Percentiles rank a stretch among this genome's conserved stretches.
Evolutionary conservation across 2,797 vertebrate species (phyloP).

Genomic region (Thalassophryne amazonica): DNA sequence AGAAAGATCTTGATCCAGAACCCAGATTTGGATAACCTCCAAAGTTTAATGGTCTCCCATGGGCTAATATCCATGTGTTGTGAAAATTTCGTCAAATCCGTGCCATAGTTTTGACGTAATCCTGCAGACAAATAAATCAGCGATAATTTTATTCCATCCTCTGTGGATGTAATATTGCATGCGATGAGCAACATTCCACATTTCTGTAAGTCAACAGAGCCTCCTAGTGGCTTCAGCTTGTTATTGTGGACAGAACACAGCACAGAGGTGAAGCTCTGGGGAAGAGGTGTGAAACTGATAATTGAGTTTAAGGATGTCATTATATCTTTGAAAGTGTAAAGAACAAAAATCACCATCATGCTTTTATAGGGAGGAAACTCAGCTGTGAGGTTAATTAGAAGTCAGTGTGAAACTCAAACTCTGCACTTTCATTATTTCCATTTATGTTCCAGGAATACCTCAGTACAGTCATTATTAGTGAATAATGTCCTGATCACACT

Average conservation of each 20-base stretch:
- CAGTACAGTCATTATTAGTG: not conserved
- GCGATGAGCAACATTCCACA: not conserved
- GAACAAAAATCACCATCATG: not conserved
- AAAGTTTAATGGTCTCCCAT: too few species aligned
- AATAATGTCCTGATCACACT: not conserved
- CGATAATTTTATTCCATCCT: too few species aligned
- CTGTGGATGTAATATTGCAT: too few species aligned
- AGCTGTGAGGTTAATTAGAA: not conserved
- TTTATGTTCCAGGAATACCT: not conserved
- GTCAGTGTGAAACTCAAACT: not conserved
- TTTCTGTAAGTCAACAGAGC: conserved; percentile 4
- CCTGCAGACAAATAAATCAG: too few species aligned
- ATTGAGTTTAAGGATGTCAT: not conserved
- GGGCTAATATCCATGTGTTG: too few species aligned
- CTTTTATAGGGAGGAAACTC: not conserved
- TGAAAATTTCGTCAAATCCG: too few species aligned
- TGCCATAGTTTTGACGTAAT: too few species aligned
- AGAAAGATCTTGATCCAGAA: too few species aligned
- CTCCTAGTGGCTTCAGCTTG: not conserved
- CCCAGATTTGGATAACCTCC: too few species aligned
- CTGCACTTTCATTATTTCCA: not conserved
- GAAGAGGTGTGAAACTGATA: not conserved
- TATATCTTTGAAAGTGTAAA: not conserved
- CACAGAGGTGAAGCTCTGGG: conserved; percentile 86
- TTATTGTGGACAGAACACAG: conserved; percentile 82